Conservation (phyloP, 2,113 vertebrate species). For the Heptranchias perlo region DNA sequence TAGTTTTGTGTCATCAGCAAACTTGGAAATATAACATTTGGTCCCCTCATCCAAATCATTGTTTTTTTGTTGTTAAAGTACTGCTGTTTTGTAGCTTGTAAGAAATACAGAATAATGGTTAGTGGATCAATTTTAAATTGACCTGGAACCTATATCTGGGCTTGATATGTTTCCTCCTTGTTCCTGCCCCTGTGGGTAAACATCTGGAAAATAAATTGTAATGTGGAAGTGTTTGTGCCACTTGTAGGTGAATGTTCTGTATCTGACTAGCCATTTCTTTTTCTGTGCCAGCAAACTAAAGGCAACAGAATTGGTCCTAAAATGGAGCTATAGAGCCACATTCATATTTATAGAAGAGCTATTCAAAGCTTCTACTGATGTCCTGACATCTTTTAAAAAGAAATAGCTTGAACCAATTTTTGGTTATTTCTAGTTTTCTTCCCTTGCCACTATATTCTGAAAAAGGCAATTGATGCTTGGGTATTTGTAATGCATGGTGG, state of each 20-base stretch:
- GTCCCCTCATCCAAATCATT: too few species aligned
- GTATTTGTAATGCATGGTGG: background rate
- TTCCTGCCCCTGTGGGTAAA: too few species aligned
- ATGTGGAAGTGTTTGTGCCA: background rate
- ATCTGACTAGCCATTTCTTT: background rate
- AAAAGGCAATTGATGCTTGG: background rate
- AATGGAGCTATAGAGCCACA: background rate
- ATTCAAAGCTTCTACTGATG: background rate
- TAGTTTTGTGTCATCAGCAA: too few species aligned
- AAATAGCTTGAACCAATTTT: too few species aligned
- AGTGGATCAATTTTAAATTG: background rate
- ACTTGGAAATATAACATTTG: too few species aligned
- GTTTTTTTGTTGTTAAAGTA: too few species aligned
- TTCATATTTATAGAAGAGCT: background rate
- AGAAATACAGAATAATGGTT: background rate
- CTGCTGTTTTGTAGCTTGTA: background rate
- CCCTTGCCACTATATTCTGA: too few species aligned
- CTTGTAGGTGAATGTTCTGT: background rate
- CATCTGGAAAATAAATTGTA: background rate
- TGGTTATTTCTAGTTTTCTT: too few species aligned
- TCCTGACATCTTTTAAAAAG: background rate
- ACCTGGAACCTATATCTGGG: background rate
- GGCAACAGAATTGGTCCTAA: too few species aligned
- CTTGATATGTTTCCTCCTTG: too few species aligned
- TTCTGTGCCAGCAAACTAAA: background rate